Conservation (phyloP, 2,888 invertebrate species). For the Marronus borbonicus region DNA sequence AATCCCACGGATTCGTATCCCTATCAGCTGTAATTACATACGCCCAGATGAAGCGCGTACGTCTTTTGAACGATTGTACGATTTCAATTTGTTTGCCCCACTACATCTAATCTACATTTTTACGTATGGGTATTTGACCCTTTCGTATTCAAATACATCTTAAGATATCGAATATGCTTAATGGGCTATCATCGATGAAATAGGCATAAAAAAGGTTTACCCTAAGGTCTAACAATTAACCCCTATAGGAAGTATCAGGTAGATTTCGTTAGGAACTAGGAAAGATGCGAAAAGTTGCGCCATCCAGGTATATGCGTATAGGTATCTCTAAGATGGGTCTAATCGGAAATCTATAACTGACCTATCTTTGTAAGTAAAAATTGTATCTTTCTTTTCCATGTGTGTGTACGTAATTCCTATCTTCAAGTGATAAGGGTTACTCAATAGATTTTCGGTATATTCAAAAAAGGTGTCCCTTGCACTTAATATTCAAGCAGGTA, state of each 20-base stretch:
- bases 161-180: constrained; percentile 70
- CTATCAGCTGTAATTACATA: constrained; percentile 63
- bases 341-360: constrained; percentile 53
- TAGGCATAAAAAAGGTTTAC: constrained; percentile 39
- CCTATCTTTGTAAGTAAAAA: constrained; percentile 59
- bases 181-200: constrained; percentile 67
- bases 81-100: constrained; percentile 56
- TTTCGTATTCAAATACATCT: constrained; percentile 69
- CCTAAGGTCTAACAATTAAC: constrained; percentile 43
- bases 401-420: constrained; percentile 20
- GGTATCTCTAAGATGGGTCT: background rate
- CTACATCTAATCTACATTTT: constrained; percentile 69
- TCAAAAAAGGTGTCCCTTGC: constrained; percentile 70
- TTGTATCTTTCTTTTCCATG: constrained; percentile 41
- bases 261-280: constrained; percentile 33
- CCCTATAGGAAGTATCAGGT: constrained; percentile 36
- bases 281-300: constrained; percentile 31
- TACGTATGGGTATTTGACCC: constrained; percentile 67
- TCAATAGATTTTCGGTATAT: constrained; percentile 59
- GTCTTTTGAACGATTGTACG: background rate
- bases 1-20: constrained; percentile 68
- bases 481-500: constrained; percentile 72
- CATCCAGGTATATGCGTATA: constrained; percentile 6
- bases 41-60: constrained; percentile 54
- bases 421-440: constrained; percentile 53